Conservation (phyloP, 1,140 invertebrate species). For the Tribolium castaneum region DNA sequence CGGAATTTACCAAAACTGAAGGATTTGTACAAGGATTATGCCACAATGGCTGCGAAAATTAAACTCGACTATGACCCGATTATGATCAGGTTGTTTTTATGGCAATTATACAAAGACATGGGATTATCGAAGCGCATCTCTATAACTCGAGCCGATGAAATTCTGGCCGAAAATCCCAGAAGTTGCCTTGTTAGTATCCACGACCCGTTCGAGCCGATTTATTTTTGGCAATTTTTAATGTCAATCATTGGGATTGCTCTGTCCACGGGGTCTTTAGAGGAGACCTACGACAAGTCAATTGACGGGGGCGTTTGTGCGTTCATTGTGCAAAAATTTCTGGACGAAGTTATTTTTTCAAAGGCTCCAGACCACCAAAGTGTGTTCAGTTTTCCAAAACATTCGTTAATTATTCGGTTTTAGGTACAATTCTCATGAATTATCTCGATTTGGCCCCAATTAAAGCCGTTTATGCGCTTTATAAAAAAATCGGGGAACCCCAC, state of each 20-base stretch:
- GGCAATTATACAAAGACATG: conserved; percentile 70
- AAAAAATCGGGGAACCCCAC: conserved; percentile 65
- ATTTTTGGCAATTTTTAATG: conserved; percentile 72
- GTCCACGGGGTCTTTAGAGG: conserved; percentile 58
- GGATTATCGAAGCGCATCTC: conserved; percentile 62
- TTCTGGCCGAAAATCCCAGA: conserved; percentile 63
- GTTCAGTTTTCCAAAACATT: background rate
- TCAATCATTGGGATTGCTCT: conserved; percentile 66
- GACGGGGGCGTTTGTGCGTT: conserved; percentile 62
- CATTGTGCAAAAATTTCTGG: conserved; percentile 67
- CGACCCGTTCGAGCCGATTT: conserved; percentile 69
- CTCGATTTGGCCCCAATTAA: conserved; percentile 65
- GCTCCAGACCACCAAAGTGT: conserved; percentile 63
- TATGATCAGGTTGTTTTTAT: conserved; percentile 68
- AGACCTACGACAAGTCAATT: conserved; percentile 55
- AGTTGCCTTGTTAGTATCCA: conserved; percentile 64
- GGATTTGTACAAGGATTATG: conserved; percentile 66
- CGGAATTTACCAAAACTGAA: conserved; percentile 65
- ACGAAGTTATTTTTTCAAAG: conserved; percentile 64
- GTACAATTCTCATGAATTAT: conserved; percentile 62
- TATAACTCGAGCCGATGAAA: conserved; percentile 66
- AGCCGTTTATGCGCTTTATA: conserved; percentile 65
- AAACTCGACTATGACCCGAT: conserved; percentile 59
- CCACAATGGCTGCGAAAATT: conserved; percentile 58
- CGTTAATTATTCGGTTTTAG: conserved; percentile 52